A percentile compares a stretch with the other conserved stretches of the same genome.
Evolutionary conservation across 2,888 invertebrate species (phyloP).

Genomic region (Capitulum mitella): DNA sequence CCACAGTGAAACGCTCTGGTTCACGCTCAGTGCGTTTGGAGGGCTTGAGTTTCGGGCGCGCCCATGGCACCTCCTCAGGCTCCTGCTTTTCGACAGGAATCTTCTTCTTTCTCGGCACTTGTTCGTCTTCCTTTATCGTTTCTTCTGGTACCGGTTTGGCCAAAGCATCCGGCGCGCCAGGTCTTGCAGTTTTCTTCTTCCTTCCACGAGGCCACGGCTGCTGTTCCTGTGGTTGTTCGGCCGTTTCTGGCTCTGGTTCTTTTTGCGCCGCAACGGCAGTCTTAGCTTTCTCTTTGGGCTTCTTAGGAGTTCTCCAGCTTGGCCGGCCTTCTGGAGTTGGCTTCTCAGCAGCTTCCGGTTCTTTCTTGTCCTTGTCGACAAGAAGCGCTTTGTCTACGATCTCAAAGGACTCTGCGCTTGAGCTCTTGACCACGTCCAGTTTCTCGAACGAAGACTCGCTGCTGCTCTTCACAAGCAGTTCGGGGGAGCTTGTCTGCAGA

Average conservation of each 20-base stretch:
- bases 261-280: not conserved
- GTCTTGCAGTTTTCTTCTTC: slow-evolving; percentile 14
- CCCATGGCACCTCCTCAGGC: slow-evolving; percentile 23
- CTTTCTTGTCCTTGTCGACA: not conserved
- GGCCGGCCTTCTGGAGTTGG: not conserved
- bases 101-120: not conserved
- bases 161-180: slow-evolving; percentile 14
- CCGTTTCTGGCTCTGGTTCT: not conserved
- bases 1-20: not conserved
- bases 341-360: too few relatives aligned
- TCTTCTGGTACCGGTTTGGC: not conserved
- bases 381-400: not conserved
- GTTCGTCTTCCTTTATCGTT: not conserved
- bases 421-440: not conserved
- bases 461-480: not conserved
- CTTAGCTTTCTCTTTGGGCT: slow-evolving; percentile 22
- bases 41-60: slow-evolving; percentile 16
- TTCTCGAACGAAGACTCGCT: slow-evolving; percentile 6
- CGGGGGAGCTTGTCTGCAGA: not conserved
- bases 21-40: not conserved
- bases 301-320: slow-evolving; percentile 21
- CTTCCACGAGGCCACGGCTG: slow-evolving; percentile 22
- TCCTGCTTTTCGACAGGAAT: not conserved
- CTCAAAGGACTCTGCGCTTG: slow-evolving; percentile 5
- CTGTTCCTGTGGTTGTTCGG: slow-evolving; percentile 28